Base-by-base conservation (phyloP, 2,888 invertebrate species). In the Apantesis nais region DNA sequence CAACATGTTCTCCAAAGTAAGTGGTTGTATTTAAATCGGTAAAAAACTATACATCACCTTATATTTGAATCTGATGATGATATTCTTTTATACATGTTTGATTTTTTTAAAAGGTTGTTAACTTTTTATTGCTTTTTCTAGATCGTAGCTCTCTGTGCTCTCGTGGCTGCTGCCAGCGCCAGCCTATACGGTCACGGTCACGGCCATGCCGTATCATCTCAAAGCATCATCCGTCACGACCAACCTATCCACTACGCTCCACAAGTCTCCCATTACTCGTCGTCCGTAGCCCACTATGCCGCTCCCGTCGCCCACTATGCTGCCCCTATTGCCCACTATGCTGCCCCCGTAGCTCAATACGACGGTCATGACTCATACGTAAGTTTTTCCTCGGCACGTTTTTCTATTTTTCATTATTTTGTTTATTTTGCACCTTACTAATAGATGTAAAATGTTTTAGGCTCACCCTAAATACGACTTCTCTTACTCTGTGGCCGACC, bases 91-190 rank as follows among this genome's bases (percentile, higher is more conserved):
- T 11, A 12, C 39, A 5, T 5, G 34, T 34, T 11, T 39, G 12
- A 11, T 39, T 39, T 11, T 11, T 12, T 11, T 11, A 39, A 39
- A 39, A 12, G 11, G 1, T 34, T 34, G 5, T 34, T 34, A 34
- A 34, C 34, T 34, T 12, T 12, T 31, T 1, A n/a, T 16, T 16
- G 55, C 55, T 19, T 44, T 66, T 55, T 14, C 62, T 85, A 95
- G 95, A 90, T 95, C 76, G 77, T 93, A 78, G 87, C 91, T 74
- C 84, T 95, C 73, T 86, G 91, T 67, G 90, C 90, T 67, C 74
- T 95, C 67, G 73, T 95, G 84, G 90, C 91, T 62, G 88, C 94
- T 31, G 93, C 93, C 67, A 91, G 89, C 80, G 96, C 95, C 52
- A 95, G 95, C 37, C 84, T 94, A 39, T 84, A 87, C 44, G 88